Evolutionary conservation across 2,113 vertebrate genomes (phyloP), one percentile per base, ranked within the genome.

Genomic region (Strix uralensis): DNA sequence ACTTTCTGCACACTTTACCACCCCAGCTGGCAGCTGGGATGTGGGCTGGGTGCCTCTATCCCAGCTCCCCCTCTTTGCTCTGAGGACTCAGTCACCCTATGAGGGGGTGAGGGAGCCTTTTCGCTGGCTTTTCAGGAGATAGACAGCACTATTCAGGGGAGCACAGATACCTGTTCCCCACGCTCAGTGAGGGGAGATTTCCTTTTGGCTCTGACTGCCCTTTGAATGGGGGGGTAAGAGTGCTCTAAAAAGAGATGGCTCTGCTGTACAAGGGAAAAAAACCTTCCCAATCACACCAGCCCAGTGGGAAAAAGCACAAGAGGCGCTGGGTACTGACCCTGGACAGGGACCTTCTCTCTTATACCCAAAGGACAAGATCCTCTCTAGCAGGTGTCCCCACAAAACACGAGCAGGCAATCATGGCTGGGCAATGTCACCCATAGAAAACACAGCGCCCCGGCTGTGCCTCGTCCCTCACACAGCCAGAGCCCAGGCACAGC

Each of bases 261-360:
- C 26, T 69, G 67, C 27, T 44, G 1, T 38, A 46, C 17, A 29
- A 25, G 19, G 13, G 0, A 8, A 10, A 57, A 74, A 61, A 44
- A 8, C 4, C 30, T 58, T 86, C 23, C n/a, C 21, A 30, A 10
- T 38, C 46, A 23, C 36, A 26, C 8, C 34, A 70, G 25, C 29
- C 8, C 80, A 19, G 49, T 1, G 5, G 13, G 49, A 23, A 78
- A 29, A 70, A 66, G 16, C 21, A 32, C 6, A 23, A 42, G 84
- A 67, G 30, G 38, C 0, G 2, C 47, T 32, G 61, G 30, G 27
- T 1, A 0, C 58, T 71, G 51, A 46, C 8, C 15, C 22, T 4
- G 2, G 36, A 6, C 15, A 40, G 27, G 7, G 11, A 25, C 73
- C 18, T 81, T 78, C 51, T 57, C 40, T 61, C 11, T 57, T 17